phyloP scores from a whole-genome alignment of 2,113 vertebrate genomes.

The Quiscalus mexicanus region DNA sequence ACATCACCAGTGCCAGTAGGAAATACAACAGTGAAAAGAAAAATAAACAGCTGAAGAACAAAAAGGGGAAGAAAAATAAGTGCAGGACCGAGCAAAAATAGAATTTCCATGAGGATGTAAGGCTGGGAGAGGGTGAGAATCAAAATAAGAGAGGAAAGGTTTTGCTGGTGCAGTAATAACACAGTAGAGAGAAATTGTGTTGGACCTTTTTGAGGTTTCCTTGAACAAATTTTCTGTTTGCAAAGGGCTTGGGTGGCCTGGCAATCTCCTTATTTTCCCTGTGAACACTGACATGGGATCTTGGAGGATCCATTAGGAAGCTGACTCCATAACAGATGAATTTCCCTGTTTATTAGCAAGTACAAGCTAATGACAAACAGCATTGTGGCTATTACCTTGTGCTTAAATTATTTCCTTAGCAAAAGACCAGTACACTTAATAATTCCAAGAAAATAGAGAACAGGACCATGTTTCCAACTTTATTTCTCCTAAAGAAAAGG shows the following conservation, averaged over 20 bases:
- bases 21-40: constrained; percentile 8
- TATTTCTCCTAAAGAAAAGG: neutral
- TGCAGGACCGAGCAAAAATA: neutral
- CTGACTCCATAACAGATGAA: constrained; percentile 25
- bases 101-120: neutral
- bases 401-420: constrained; percentile 16
- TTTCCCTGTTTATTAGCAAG: constrained; percentile 38
- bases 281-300: constrained; percentile 27
- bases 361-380: constrained; percentile 50
- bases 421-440: neutral
- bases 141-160: neutral
- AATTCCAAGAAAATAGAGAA: neutral
- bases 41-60: neutral
- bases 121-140: neutral
- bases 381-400: neutral
- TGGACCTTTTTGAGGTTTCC: neutral
- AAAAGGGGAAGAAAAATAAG: neutral
- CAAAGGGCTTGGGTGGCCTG: constrained; percentile 60
- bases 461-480: neutral
- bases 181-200: neutral
- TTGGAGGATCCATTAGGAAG: constrained; percentile 28
- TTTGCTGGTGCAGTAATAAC: constrained; percentile 32
- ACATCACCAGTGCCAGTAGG: neutral
- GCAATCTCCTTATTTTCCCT: neutral
- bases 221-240: constrained; percentile 21